phyloP scores from a whole-genome alignment of 2,888 invertebrate species.

The Lacanobia oleracea region DNA sequence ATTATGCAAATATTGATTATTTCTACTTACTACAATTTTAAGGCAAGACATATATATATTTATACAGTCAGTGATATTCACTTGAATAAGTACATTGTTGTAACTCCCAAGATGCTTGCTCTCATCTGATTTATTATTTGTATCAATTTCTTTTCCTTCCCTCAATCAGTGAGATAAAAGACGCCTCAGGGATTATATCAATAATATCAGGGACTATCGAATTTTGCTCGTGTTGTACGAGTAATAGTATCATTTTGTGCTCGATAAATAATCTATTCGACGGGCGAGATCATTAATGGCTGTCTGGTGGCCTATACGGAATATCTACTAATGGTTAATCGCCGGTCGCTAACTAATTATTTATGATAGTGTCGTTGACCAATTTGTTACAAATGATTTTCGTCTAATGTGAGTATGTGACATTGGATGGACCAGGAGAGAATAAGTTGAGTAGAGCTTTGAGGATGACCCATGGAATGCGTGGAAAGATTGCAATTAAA shows the following conservation, averaged over 20 bases:
- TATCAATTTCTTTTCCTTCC: conserved; percentile 7
- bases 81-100: background rate
- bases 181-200: conserved; percentile 16
- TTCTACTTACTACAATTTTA: too few relatives aligned
- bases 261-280: conserved; percentile 34
- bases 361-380: background rate
- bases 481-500: background rate
- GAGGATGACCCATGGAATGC: too few relatives aligned
- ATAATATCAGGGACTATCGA: conserved; percentile 11
- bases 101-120: background rate
- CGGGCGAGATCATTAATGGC: conserved; percentile 22
- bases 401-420: background rate
- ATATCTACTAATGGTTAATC: conserved; percentile 7
- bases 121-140: conserved; percentile 6
- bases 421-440: conserved; percentile 6
- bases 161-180: conserved; percentile 33
- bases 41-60: too few relatives aligned
- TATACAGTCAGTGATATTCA: too few relatives aligned
- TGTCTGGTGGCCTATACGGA: background rate
- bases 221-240: background rate
- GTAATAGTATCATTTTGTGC: conserved; percentile 28
- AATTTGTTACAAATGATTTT: background rate
- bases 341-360: background rate
- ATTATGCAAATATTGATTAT: too few relatives aligned
- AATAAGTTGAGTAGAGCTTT: background rate